Percentiles rank a stretch among this genome's conserved stretches.
Conservation (phyloP, 2,888 invertebrate species). For the Tenthredo mesomela region DNA sequence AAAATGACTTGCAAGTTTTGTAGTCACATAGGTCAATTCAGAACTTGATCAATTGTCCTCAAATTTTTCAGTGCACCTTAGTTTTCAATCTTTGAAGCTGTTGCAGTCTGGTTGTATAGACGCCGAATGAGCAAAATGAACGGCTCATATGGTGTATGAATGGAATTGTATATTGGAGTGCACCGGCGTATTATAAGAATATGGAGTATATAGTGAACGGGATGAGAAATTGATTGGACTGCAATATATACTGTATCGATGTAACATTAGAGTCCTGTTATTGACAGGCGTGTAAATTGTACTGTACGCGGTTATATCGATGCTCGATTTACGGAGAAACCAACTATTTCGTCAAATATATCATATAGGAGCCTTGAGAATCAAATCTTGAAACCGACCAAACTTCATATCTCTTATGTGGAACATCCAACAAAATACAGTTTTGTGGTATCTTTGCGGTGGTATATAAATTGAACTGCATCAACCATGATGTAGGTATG, state of each 20-base stretch:
- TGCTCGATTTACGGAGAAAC: background rate
- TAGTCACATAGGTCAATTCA: background rate
- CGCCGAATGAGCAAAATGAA: slow-evolving; percentile 30
- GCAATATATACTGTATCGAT: slow-evolving; percentile 26
- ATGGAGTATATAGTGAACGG: slow-evolving; percentile 32
- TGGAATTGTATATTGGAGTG: slow-evolving; percentile 39
- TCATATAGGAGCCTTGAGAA: background rate
- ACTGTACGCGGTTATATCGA: slow-evolving; percentile 18
- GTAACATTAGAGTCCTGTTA: slow-evolving; percentile 43
- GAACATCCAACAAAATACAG: background rate
- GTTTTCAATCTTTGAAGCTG: background rate
- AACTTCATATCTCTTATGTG: background rate
- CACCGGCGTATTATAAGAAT: slow-evolving; percentile 43
- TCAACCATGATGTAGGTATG: background rate
- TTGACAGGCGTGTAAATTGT: slow-evolving; percentile 48
- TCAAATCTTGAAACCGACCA: background rate
- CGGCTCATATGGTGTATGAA: slow-evolving; percentile 29
- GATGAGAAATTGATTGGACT: slow-evolving; percentile 47
- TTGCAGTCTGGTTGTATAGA: slow-evolving; percentile 19
- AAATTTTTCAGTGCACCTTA: background rate
- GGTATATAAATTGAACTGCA: background rate
- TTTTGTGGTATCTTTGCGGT: background rate
- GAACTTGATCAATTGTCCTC: background rate
- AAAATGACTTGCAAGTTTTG: background rate
- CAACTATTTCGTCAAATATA: background rate